phyloP scores from a whole-genome alignment of 2,888 invertebrate genomes.

The Pyrocoelia pectoralis region DNA sequence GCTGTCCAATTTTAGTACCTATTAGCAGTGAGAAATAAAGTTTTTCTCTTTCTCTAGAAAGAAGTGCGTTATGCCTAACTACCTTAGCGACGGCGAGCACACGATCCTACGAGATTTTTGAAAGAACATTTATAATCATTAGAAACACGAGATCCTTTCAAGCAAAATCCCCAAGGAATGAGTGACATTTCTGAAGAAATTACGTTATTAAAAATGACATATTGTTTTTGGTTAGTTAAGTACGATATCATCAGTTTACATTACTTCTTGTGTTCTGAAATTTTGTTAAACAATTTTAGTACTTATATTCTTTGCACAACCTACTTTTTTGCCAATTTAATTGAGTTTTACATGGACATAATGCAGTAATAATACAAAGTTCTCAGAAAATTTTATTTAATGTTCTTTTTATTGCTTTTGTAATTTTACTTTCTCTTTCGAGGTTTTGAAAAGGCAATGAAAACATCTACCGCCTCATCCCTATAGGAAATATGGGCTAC shows the following conservation, averaged over 20 bases:
- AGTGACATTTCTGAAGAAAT: background rate
- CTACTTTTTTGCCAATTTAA: too few relatives aligned
- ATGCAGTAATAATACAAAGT: background rate
- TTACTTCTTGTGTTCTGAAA: too few relatives aligned
- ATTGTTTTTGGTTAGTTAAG: background rate
- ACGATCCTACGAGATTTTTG: background rate
- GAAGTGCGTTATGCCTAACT: too few relatives aligned
- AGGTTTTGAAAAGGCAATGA: background rate
- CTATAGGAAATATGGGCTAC: background rate
- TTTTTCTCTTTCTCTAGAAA: too few relatives aligned
- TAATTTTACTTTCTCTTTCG: background rate
- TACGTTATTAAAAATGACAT: constrained; percentile 7
- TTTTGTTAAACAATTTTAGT: too few relatives aligned
- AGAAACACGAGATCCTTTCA: constrained; percentile 2
- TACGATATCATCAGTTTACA: background rate
- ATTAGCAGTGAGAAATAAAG: too few relatives aligned
- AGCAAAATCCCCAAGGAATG: background rate
- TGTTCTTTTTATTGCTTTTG: background rate
- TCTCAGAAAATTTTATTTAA: background rate
- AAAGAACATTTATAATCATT: constrained; percentile 7
- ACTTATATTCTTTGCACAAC: too few relatives aligned
- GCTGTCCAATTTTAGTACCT: too few relatives aligned
- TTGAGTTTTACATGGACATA: too few relatives aligned
- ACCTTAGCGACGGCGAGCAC: background rate
- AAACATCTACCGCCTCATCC: background rate